Evolutionary conservation across 2,113 vertebrate genomes (phyloP), one percentile per base, ranked within the genome.

Genomic region (Chionodraco myersi): DNA sequence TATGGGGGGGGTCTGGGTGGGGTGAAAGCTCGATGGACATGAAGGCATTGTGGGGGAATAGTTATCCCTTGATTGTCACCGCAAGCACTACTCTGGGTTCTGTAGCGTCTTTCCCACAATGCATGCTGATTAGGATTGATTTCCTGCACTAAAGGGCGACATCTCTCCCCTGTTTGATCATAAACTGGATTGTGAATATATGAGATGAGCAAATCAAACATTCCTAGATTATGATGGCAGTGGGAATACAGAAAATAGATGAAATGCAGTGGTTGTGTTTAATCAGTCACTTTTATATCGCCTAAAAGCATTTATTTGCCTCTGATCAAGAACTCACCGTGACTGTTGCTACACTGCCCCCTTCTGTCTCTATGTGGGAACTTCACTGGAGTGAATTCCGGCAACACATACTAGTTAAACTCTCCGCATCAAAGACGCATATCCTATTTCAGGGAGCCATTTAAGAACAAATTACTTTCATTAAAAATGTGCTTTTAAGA

Each of bases 341-440:
- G 47, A 21, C 23, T 88, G 82, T 48, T 73, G 52, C 79, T 64
- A 64, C 73, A 85, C 90, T 93, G 91, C 90, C 93, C 89, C 82
- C 93, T 74, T 67, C 70, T 93, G 93, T 54, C 56, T 6, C n/a
- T n/a, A 36, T 61, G 1, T 59, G 0, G 45, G 48, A 90, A 90
- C 68, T 77, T 49, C 64, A 86, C 15, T 41, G 10, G 44, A 3
- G 53, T 45, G 18, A 58, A 41, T 14, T 11, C 5, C 59, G 34
- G 64, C 5, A 18, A 44, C 18, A 14, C 9, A 5, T 5, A 1
- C 9, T 36, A 21, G 15, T 15, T 56, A 12, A 41, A 23, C 52
- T 53, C 8, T 74, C 53, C 41, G 18, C 65, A 60, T 64, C 23
- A 10, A 52, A 23, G 8, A 66, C 48, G 26, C 26, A 61, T 26